These are phyloP conservation scores for Malurus splendens DNA, from an alignment of 2,797 vertebrate genomes.

Conservation along the genomic window DNA sequence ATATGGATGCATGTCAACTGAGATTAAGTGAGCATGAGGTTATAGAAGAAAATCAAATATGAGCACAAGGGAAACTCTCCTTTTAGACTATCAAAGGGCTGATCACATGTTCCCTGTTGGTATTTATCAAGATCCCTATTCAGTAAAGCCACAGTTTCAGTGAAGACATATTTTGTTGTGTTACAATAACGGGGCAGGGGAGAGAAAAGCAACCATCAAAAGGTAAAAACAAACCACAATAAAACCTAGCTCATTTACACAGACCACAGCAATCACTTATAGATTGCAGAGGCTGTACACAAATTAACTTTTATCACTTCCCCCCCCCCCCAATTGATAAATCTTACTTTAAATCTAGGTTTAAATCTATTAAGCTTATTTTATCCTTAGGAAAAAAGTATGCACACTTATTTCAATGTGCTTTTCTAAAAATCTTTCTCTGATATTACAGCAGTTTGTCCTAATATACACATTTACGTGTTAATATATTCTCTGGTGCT, in stretches of 20 bases:
- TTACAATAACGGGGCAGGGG: not conserved
- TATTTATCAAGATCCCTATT: conserved; percentile 53
- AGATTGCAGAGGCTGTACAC: not conserved
- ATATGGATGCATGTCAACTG: conserved; percentile 61
- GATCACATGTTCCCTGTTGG: conserved; percentile 64
- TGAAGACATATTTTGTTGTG: conserved; percentile 30
- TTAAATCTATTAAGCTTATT: not conserved
- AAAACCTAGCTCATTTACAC: not conserved
- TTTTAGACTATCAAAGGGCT: conserved; percentile 63
- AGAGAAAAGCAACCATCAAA: not conserved
- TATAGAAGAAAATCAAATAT: conserved; percentile 67
- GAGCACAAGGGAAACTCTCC: conserved; percentile 55
- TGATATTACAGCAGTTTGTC: not conserved
- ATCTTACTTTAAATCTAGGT: not conserved
- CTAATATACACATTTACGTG: not conserved
- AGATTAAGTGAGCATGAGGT: conserved; percentile 63
- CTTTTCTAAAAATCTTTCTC: not conserved
- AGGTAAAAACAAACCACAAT: not conserved
- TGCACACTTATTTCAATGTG: not conserved
- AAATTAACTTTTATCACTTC: not conserved
- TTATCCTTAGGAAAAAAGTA: not conserved
- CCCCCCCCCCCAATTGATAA: not conserved
- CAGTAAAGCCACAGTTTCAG: conserved; percentile 21
- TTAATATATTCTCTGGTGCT: not conserved
- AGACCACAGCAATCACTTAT: not conserved